Percentiles rank a stretch among this genome's conserved stretches.
These are phyloP conservation scores for Diabrotica balteata DNA, from an alignment of 2,888 invertebrate genomes.

Conservation along the genomic window DNA sequence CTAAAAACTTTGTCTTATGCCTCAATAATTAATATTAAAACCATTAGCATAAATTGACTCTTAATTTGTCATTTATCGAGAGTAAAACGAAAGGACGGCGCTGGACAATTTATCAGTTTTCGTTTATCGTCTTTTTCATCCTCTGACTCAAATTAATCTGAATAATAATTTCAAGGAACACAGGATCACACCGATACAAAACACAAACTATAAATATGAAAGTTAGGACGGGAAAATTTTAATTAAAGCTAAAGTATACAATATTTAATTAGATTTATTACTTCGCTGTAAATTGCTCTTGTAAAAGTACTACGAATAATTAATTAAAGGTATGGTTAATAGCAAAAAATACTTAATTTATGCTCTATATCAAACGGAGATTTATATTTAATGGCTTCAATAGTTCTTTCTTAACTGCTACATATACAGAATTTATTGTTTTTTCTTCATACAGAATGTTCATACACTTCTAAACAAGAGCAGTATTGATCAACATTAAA, in stretches of 20 bases:
- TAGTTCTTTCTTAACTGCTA: too few relatives aligned
- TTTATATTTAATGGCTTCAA: too few relatives aligned
- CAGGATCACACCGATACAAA: conserved; percentile 2
- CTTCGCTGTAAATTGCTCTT: conserved; percentile 12
- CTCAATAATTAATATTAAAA: too few relatives aligned
- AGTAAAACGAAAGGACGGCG: neutral
- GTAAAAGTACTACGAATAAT: conserved; percentile 10
- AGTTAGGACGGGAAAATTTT: conserved; percentile 18
- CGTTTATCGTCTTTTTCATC: neutral
- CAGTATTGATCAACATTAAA: too few relatives aligned
- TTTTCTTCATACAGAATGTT: too few relatives aligned
- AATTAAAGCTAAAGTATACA: conserved; percentile 18
- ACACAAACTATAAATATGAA: conserved; percentile 20
- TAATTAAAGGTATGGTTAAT: conserved; percentile 32
- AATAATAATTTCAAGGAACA: conserved; percentile 4
- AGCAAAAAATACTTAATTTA: conserved; percentile 34
- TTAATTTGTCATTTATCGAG: too few relatives aligned
- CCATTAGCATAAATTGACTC: too few relatives aligned
- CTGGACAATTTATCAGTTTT: neutral
- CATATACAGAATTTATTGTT: too few relatives aligned
- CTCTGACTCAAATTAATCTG: neutral
- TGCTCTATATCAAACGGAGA: too few relatives aligned
- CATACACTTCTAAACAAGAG: too few relatives aligned
- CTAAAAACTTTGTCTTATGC: too few relatives aligned
- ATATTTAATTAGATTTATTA: conserved; percentile 26